Base-by-base conservation (phyloP, 1,140 invertebrate genomes). In the Ceratina calcarata region DNA sequence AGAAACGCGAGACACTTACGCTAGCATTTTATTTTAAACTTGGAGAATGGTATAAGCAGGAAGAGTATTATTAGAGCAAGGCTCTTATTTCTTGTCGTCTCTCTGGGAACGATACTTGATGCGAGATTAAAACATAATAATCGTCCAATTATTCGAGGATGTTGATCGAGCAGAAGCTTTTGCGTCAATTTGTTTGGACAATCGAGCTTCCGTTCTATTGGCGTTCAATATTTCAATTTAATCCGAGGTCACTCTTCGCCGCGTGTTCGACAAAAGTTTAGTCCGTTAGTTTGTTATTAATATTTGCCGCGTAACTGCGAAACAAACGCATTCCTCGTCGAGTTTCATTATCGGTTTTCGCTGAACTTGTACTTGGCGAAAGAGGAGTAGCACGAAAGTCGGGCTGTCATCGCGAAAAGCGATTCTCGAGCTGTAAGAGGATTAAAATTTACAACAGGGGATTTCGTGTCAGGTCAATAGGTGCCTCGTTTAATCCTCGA, bases 381-480 rank as follows among this genome's bases (percentile, higher is more conserved):
- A 12, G 58, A 60, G 58, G 18, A 24, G 8, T 10, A 22, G 20
- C 8, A 13, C 10, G 58, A 60, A 60, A 22, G 58, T 3, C 58
- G 13, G 8, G 20, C 20, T 24, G 58, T 60, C 58, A 22, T 51
- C 64, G 67, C 51, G 66, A 60, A 70, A 78, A 70, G 3, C 65
- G 65, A 51, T 15, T 51, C n/a, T 49, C 18, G 6, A n/a, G 18
- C 10, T 51, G 45, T 49, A 67, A 67, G 65, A 67, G 65, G 65
- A 67, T 67, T 67, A 67, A 67, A 15, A 67, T 67, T 67, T 24
- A 51, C 65, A 51, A 51, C 64, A 49, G 8, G n/a, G 64, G 37
- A 22, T 66, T 66, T 37, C 37, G 37, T n/a, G 64, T 15, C 37
- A n/a, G n/a, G 12, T 20, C 64, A 22, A 66, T 66, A 10, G 64